A percentile compares a stretch with the other conserved stretches of the same genome.
Conservation (phyloP, 2,888 invertebrate species). For the Aphodius granarius region DNA sequence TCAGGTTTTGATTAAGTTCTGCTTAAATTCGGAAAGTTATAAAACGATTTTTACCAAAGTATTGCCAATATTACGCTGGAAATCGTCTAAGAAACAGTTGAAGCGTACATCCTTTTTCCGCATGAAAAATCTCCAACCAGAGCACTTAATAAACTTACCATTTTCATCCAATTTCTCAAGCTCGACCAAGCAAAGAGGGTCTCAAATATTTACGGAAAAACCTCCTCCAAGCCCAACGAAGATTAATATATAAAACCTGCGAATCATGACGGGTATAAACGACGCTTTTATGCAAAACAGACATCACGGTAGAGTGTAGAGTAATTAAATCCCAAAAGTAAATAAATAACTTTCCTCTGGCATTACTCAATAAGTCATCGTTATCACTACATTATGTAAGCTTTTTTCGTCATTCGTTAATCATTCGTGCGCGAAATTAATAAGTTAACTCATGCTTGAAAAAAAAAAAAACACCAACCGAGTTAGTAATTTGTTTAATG, state of each 20-base stretch:
- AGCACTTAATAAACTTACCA: neutral
- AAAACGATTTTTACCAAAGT: neutral
- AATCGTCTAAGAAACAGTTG: neutral
- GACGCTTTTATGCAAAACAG: neutral
- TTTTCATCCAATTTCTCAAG: neutral
- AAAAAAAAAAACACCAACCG: neutral
- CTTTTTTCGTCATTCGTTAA: neutral
- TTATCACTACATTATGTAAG: neutral
- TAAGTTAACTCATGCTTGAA: neutral
- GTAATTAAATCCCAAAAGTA: neutral
- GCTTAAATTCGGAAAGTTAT: no score
- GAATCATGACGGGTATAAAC: neutral
- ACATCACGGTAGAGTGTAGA: neutral
- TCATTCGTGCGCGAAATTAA: neutral
- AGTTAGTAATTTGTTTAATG: neutral
- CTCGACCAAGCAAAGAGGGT: neutral
- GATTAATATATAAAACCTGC: neutral
- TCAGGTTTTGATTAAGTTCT: no score
- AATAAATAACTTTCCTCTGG: neutral
- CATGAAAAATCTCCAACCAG: neutral
- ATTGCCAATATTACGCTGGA: neutral
- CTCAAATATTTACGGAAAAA: neutral
- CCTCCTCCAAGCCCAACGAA: neutral
- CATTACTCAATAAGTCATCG: neutral
- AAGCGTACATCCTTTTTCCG: neutral